Evolutionary conservation across 2,113 vertebrate genomes (phyloP).

Genomic region (Shinisaurus crocodilurus): DNA sequence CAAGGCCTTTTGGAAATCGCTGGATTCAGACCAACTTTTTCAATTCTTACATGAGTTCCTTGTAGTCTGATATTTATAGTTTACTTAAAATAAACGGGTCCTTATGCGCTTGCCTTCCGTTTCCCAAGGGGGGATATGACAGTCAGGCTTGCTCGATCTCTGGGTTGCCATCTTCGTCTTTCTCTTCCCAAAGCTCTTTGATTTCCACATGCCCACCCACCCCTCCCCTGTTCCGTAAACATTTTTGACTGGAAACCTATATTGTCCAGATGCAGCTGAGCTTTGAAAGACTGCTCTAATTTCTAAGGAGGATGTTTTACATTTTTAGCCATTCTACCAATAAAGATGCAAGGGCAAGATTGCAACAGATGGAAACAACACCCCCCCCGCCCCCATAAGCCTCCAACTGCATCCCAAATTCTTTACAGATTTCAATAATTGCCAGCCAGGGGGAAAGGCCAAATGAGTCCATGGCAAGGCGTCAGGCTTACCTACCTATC

Average conservation of each 20-base stretch:
- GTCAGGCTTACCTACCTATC: no score
- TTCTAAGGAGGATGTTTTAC: slow-evolving; percentile 26
- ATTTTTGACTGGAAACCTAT: slow-evolving; percentile 46
- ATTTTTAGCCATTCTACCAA: slow-evolving; percentile 38
- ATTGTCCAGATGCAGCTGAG: slow-evolving; percentile 48
- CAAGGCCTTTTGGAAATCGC: slow-evolving; percentile 56
- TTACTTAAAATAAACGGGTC: slow-evolving; percentile 74
- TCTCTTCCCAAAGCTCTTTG: slow-evolving; percentile 44
- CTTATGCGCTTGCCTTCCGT: slow-evolving; percentile 65
- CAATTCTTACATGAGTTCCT: slow-evolving; percentile 61
- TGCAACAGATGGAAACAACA: not conserved
- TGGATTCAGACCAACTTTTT: slow-evolving; percentile 66
- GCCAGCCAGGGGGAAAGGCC: not conserved
- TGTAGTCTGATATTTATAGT: slow-evolving; percentile 68
- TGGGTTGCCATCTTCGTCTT: slow-evolving; percentile 48
- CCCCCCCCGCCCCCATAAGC: no score
- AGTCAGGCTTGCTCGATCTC: not conserved
- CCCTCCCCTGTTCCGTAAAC: slow-evolving; percentile 46
- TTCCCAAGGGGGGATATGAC: slow-evolving; percentile 51
- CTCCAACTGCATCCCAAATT: not conserved
- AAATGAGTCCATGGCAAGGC: not conserved
- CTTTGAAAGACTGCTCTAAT: slow-evolving; percentile 6
- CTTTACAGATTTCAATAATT: not conserved
- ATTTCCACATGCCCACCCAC: slow-evolving; percentile 7
- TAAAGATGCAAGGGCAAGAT: not conserved